Evolutionary conservation across 2,113 vertebrate species (phyloP).

Genomic region (Triplophysa siluroides): DNA sequence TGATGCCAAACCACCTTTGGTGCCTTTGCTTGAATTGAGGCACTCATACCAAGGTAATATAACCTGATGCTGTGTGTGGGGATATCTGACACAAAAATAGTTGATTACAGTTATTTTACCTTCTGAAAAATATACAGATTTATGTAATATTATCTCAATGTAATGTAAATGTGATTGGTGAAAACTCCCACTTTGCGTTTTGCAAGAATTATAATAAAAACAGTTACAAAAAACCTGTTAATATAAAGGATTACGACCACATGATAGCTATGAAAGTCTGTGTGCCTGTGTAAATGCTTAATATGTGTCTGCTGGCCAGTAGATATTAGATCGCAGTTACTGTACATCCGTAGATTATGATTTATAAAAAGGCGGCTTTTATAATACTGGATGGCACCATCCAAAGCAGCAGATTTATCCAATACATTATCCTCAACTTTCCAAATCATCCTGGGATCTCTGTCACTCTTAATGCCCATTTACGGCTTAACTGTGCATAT

Average conservation of each 20-base stretch:
- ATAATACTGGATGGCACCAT: conserved; percentile 66
- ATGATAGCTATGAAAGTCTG: not conserved
- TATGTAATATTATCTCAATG: not conserved
- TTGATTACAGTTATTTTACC: not conserved
- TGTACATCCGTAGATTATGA: conserved; percentile 76
- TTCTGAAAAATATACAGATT: not conserved
- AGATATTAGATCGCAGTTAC: conserved; percentile 79
- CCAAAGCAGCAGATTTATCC: conserved; percentile 66
- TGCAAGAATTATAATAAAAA: too few relatives aligned
- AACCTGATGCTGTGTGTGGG: not conserved
- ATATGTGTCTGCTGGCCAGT: conserved; percentile 25
- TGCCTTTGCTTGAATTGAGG: not conserved
- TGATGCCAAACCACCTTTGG: not conserved
- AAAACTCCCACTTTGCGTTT: too few relatives aligned
- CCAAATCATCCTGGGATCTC: conserved; percentile 50
- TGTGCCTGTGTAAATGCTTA: not conserved
- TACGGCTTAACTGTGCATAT: conserved; percentile 59
- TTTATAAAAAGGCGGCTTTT: conserved; percentile 63
- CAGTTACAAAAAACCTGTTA: too few relatives aligned
- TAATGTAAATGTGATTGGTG: too few relatives aligned
- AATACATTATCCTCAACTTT: conserved; percentile 60
- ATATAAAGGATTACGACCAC: not conserved
- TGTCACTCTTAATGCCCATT: conserved; percentile 64
- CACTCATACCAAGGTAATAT: not conserved
- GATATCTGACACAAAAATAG: not conserved